Conservation (phyloP, 1,140 invertebrate species). For the Augochlora pura region DNA sequence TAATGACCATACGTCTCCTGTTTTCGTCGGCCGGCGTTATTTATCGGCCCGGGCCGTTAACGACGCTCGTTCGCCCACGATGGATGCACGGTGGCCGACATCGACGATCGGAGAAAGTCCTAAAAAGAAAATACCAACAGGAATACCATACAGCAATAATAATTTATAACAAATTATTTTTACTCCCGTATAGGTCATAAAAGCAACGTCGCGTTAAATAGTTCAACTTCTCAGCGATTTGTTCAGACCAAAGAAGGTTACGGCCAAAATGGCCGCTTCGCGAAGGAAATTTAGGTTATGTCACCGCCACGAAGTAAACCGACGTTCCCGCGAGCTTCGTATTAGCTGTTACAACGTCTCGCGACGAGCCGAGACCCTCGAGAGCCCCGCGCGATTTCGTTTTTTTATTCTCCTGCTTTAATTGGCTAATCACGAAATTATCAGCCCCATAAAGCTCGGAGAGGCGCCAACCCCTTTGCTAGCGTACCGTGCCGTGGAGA, state of each 20-base stretch:
- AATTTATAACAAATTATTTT: no score
- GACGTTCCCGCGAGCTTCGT: neutral
- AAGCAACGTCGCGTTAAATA: no score
- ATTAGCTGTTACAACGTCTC: neutral
- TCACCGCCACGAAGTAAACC: no score
- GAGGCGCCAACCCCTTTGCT: constrained; percentile 65
- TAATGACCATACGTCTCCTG: constrained; percentile 12
- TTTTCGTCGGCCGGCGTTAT: constrained; percentile 6
- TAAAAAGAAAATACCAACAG: no score
- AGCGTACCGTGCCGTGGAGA: constrained; percentile 38
- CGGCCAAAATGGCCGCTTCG: no score
- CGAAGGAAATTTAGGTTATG: no score
- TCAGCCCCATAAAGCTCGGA: constrained; percentile 70
- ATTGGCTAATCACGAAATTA: constrained; percentile 74
- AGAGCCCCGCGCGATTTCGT: constrained; percentile 43
- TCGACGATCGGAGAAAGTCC: neutral
- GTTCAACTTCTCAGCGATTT: no score
- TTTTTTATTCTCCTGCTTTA: constrained; percentile 64
- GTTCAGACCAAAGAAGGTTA: no score
- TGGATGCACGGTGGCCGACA: neutral
- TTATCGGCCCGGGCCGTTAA: constrained; percentile 31
- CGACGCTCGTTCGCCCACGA: constrained; percentile 4
- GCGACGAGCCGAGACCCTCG: constrained; percentile 7
- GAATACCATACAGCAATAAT: no score
- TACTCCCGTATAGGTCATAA: no score